Evolutionary conservation across 2,113 vertebrate genomes (phyloP), one percentile per base, ranked within the genome.

Genomic region (Glaucomys volans): DNA sequence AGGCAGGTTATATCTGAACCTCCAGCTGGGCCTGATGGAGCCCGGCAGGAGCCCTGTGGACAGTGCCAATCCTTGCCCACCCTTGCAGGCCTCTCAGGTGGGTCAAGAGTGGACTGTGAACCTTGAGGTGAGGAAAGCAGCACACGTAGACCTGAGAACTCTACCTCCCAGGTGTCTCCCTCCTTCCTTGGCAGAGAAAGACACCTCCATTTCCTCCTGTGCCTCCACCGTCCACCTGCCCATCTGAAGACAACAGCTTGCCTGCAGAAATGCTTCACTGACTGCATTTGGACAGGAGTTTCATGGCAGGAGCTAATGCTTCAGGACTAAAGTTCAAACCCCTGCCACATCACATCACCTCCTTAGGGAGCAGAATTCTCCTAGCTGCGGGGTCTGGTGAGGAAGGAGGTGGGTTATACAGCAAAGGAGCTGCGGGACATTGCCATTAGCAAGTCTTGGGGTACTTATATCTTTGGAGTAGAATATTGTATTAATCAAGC

Each of bases 191-290:
- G 20, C 26, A n/a, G 35, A 89, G n/a, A 67, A 91, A 87, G 42
- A 22, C 8, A 35, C 2, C 16, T 22, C n/a, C 12, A 24, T 62
- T 7, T 14, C 8, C 4, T 16, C 42, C 8, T 4, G 16, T 32
- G 4, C 20, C 24, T 37, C 37, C 2, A 2, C 14, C 11, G 6
- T 69, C 13, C 3, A 40, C 28, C 1, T 40, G 1, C 18, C 1
- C 62, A 20, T 40, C 8, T 59, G 17, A 26, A 47, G 69, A 69
- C 14, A 5, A 59, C 13, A 87, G 10, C 14, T 86, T 26, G 18
- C 17, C 16, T n/a, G 82, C 30, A 24, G 9, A 76, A 17, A 1
- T 47, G 24, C 32, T 3, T 67, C 54, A 42, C 1, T 24, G 30
- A 77, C 40, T 64, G 3, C 12, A 62, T 74, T 57, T 85, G 17